phyloP scores from a whole-genome alignment of 2,797 vertebrate species.

The Microhierax caerulescens region DNA sequence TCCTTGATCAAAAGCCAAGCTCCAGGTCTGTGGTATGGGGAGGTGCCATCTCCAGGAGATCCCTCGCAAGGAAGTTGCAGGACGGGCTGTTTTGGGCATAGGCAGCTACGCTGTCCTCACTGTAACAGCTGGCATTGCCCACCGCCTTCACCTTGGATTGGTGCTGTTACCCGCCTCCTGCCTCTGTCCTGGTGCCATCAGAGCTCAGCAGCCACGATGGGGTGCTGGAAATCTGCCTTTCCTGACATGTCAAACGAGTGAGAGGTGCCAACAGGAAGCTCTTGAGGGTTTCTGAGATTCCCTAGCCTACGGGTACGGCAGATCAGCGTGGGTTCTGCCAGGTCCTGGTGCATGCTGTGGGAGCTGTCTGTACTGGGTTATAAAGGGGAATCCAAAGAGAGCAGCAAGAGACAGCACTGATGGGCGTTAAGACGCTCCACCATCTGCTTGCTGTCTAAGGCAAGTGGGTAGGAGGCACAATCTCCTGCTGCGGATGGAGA shows the following conservation, averaged over 20 bases:
- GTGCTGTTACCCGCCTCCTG: neutral
- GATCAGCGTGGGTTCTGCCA: neutral
- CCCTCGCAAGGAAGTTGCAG: neutral
- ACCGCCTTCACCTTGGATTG: neutral
- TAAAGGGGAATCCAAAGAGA: neutral
- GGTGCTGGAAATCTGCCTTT: neutral
- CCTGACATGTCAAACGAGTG: fast-evolving
- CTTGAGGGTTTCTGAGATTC: neutral
- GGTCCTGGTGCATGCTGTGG: neutral
- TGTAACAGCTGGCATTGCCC: neutral
- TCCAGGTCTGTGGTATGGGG: neutral
- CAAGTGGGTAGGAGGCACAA: neutral
- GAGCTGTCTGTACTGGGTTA: neutral
- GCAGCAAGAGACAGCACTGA: neutral
- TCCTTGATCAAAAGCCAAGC: neutral
- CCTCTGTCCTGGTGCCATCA: fast-evolving
- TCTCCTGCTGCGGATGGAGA: neutral
- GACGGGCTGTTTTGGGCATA: neutral
- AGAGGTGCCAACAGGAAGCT: neutral
- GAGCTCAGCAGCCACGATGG: fast-evolving
- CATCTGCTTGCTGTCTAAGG: neutral
- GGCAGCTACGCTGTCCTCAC: neutral
- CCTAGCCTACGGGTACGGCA: neutral
- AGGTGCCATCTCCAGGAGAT: neutral
- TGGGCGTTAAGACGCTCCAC: neutral